A percentile compares a stretch with the other conserved stretches of the same genome.
Conservation (phyloP, 2,113 vertebrate genomes). For the Phodopus roborovskii region DNA sequence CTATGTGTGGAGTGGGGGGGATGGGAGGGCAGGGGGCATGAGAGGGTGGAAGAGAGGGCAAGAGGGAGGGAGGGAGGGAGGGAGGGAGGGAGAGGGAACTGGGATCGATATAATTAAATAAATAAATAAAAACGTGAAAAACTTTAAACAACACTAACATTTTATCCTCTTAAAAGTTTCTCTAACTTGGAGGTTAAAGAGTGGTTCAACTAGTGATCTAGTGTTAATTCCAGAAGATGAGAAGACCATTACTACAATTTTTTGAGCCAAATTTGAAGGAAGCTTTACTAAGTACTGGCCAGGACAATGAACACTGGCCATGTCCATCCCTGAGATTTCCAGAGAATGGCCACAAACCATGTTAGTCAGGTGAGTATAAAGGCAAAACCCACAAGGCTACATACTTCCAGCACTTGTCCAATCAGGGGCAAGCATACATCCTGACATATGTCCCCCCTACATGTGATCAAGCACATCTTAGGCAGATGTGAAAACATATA, state of each 20-base stretch:
- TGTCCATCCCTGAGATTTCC: neutral
- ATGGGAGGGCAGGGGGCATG: no score
- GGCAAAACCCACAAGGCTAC: neutral
- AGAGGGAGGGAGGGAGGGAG: no score
- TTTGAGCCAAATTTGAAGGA: neutral
- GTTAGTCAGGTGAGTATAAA: neutral
- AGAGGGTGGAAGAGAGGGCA: no score
- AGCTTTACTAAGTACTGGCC: neutral
- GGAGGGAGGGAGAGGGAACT: no score
- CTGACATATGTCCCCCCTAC: neutral
- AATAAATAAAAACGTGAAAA: neutral
- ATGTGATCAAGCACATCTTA: neutral
- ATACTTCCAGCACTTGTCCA: neutral
- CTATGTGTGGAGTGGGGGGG: no score
- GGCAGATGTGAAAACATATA: neutral
- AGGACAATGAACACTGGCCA: neutral
- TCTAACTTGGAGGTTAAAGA: neutral
- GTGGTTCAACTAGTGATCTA: neutral
- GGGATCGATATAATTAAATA: no score
- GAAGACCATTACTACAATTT: neutral
- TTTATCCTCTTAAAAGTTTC: neutral
- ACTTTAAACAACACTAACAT: neutral
- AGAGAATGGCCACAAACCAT: no score
- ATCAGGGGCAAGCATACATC: neutral
- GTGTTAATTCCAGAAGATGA: neutral